Percentiles rank a stretch among this genome's conserved stretches.
These are phyloP conservation scores for Malurus cyaneus DNA, from an alignment of 2,113 vertebrate genomes.

Conservation along the genomic window DNA sequence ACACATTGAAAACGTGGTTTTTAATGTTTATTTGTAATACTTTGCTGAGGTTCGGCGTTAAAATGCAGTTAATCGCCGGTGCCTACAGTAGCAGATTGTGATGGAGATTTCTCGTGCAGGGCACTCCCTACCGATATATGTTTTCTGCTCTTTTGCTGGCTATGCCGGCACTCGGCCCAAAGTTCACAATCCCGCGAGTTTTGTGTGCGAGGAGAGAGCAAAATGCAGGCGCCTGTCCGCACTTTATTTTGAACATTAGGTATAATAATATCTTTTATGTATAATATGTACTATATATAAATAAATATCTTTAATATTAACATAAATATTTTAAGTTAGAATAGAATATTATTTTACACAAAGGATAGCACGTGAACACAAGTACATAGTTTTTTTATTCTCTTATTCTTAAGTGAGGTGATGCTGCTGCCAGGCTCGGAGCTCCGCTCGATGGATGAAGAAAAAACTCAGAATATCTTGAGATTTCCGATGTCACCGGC, in stretches of 20 bases:
- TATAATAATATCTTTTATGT: too few species aligned
- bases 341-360: too few species aligned
- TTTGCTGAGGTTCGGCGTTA: neutral
- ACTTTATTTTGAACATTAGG: too few species aligned
- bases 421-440: neutral
- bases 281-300: too few species aligned
- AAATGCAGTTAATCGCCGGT: neutral
- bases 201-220: neutral
- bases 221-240: neutral
- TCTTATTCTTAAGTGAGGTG: too few species aligned
- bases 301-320: too few species aligned
- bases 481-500: neutral
- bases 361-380: too few species aligned
- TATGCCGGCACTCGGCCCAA: too few species aligned
- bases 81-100: slow-evolving; percentile 11
- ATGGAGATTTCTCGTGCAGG: slow-evolving; percentile 12
- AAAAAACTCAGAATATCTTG: neutral
- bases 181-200: neutral
- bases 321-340: too few species aligned
- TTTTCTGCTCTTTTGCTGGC: too few species aligned
- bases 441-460: too few species aligned
- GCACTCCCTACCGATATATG: slow-evolving; percentile 35
- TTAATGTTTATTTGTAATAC: neutral
- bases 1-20: slow-evolving; percentile 31
- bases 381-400: too few species aligned